Conservation (phyloP, 2,113 vertebrate genomes). For the rat (Rattus norvegicus) region DNA sequence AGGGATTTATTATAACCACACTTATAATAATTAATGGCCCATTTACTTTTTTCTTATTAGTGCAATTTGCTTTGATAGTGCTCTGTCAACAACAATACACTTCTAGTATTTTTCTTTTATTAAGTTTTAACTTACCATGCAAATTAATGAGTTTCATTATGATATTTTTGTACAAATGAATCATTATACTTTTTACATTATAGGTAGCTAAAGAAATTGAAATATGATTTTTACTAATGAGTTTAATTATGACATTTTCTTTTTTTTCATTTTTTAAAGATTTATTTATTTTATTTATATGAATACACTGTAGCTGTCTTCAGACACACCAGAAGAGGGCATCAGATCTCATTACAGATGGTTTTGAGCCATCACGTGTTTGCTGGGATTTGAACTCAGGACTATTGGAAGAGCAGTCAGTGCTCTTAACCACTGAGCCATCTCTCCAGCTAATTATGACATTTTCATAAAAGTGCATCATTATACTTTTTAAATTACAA, state of each 20-base stretch:
- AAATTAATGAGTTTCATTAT: background rate
- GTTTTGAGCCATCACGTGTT: no score
- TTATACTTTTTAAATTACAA: background rate
- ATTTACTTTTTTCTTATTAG: slow-evolving; percentile 35
- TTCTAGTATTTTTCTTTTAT: slow-evolving; percentile 1
- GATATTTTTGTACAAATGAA: background rate
- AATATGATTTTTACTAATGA: slow-evolving; percentile 25
- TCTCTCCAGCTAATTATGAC: background rate
- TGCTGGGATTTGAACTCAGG: no score
- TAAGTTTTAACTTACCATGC: background rate
- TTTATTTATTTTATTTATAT: no score
- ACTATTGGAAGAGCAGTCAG: no score
- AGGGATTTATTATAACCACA: slow-evolving; percentile 47
- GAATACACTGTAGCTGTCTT: no score
- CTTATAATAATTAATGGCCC: slow-evolving; percentile 39
- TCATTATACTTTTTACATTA: background rate
- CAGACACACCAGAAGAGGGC: no score
- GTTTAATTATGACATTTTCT: background rate
- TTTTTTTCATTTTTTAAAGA: no score
- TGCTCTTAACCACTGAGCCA: no score
- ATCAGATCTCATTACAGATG: no score
- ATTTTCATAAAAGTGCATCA: background rate
- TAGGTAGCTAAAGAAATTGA: background rate
- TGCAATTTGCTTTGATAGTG: slow-evolving; percentile 54
- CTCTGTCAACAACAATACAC: background rate